A percentile compares a stretch with the other conserved stretches of the same genome.
phyloP scores from a whole-genome alignment of 2,888 invertebrate genomes.

The Agrotis segetum region DNA sequence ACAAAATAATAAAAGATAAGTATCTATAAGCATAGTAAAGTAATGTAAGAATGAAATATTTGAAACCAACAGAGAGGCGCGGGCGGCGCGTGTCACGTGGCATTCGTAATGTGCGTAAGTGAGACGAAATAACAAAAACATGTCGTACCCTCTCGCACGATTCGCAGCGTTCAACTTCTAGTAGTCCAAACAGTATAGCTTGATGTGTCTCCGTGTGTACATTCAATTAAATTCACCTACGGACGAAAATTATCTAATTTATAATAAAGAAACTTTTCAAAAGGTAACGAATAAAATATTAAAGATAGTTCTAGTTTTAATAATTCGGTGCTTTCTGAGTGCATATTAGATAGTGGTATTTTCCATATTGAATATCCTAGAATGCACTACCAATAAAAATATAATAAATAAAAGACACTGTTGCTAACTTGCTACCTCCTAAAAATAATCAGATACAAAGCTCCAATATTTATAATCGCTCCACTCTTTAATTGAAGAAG shows the following conservation, averaged over 20 bases:
- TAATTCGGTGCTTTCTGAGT: neutral
- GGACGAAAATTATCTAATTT: neutral
- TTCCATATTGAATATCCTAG: neutral
- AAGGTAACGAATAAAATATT: neutral
- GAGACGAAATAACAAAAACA: too few relatives aligned
- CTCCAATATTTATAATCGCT: constrained; percentile 31
- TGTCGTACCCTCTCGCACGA: too few relatives aligned
- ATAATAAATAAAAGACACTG: neutral
- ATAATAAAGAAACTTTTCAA: neutral
- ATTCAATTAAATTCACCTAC: too few relatives aligned
- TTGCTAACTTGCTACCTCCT: neutral
- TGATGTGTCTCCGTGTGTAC: too few relatives aligned
- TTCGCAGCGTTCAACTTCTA: too few relatives aligned
- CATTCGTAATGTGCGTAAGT: too few relatives aligned
- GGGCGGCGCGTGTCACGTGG: too few relatives aligned
- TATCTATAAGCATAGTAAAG: too few relatives aligned
- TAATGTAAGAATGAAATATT: too few relatives aligned
- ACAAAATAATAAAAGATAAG: too few relatives aligned
- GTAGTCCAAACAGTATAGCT: too few relatives aligned
- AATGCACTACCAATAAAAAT: neutral
- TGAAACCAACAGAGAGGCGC: too few relatives aligned
- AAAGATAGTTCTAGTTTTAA: neutral
- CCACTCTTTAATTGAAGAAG: constrained; percentile 57
- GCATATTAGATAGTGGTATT: neutral
- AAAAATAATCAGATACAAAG: constrained; percentile 7